Evolutionary conservation across 2,113 vertebrate genomes (phyloP).

Genomic region (Mobula hypostoma): DNA sequence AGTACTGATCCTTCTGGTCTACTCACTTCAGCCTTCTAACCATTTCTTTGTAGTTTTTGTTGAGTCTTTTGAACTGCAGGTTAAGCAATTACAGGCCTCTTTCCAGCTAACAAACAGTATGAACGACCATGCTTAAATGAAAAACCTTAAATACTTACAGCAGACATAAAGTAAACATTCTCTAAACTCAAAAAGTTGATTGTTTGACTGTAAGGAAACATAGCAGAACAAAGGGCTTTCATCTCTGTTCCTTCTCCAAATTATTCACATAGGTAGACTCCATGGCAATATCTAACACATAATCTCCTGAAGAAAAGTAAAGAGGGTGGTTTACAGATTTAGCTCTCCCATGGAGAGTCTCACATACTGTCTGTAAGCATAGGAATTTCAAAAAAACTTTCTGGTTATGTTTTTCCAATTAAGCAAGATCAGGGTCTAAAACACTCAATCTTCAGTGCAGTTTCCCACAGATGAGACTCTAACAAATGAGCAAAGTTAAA

Average conservation of each 20-base stretch:
- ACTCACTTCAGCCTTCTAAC: not conserved
- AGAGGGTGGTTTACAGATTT: not conserved
- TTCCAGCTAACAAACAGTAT: not conserved
- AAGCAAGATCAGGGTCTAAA: not conserved
- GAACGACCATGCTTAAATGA: not conserved
- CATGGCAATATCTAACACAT: not conserved
- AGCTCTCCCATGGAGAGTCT: not conserved
- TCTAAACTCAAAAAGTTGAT: not conserved
- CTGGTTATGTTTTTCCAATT: not conserved
- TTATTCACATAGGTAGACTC: not conserved
- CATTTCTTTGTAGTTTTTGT: not conserved
- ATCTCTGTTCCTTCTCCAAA: not conserved
- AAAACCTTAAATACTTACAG: conserved; percentile 19
- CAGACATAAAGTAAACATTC: conserved; percentile 4
- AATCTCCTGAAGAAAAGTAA: not conserved
- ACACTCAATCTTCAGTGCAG: not conserved
- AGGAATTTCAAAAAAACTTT: not conserved
- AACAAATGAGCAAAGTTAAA: not conserved
- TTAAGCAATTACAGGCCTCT: not conserved
- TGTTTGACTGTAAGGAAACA: not conserved
- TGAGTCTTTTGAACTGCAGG: not conserved
- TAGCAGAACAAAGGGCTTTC: not conserved
- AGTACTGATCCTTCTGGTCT: not conserved
- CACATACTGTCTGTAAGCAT: not conserved
- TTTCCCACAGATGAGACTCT: not conserved